Conservation (phyloP, 2,797 vertebrate species). For the Dermochelys coriacea region DNA sequence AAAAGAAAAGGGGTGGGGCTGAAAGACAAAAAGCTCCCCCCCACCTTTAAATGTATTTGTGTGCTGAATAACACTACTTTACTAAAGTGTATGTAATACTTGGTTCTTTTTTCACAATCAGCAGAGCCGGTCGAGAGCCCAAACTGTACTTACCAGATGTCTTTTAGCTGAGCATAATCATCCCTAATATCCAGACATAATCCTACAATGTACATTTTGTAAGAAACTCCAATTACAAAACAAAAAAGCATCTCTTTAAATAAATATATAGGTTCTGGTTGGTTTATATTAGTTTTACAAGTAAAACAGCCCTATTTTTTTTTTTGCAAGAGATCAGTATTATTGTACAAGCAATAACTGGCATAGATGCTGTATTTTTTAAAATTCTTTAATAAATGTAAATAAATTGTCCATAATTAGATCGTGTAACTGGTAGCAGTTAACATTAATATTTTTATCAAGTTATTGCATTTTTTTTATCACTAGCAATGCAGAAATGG, state of each 20-base stretch:
- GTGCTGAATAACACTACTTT: background rate
- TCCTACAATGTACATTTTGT: background rate
- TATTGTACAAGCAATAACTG: background rate
- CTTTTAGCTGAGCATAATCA: background rate
- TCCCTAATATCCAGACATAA: background rate
- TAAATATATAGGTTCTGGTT: background rate
- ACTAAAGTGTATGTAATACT: background rate
- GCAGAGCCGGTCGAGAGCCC: background rate
- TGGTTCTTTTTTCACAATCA: background rate
- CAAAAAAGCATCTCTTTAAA: background rate
- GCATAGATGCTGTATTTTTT: accelerated
- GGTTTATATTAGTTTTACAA: background rate
- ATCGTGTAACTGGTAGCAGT: background rate
- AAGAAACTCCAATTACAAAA: background rate
- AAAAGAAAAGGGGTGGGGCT: background rate
- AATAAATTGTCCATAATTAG: background rate
- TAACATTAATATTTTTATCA: background rate
- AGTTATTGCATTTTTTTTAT: background rate
- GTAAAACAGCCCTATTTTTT: accelerated
- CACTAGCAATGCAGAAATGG: background rate
- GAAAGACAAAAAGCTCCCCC: background rate
- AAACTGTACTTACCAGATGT: background rate
- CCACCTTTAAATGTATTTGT: background rate
- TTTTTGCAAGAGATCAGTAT: accelerated
- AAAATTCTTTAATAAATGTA: background rate